Evolutionary conservation across 1,140 invertebrate genomes (phyloP).

Genomic region (Lasioglossum baleicum): DNA sequence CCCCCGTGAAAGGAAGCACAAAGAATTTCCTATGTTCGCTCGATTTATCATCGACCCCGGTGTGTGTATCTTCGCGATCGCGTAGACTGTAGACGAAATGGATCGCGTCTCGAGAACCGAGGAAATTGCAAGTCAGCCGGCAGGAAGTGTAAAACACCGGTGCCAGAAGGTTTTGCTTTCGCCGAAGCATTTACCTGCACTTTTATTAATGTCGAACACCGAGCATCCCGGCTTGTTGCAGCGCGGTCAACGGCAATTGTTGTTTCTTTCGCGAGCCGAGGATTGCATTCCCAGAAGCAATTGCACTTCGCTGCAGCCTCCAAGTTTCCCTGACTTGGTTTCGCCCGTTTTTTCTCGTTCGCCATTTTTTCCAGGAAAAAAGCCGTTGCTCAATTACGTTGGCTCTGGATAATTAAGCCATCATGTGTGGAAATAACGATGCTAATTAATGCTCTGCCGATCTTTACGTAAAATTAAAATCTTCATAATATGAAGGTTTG

Average conservation of each 20-base stretch:
- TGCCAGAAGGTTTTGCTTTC: slow-evolving; percentile 12
- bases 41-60: too few species aligned
- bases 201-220: slow-evolving; percentile 52
- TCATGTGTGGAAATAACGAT: too few species aligned
- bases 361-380: background rate
- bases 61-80: background rate
- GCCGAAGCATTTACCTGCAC: slow-evolving; percentile 16
- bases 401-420: too few species aligned
- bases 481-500: too few species aligned
- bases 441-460: too few species aligned
- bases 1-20: too few species aligned
- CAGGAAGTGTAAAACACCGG: slow-evolving; percentile 34
- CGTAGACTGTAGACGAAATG: background rate
- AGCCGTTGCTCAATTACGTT: background rate
- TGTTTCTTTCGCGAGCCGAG: slow-evolving; percentile 55
- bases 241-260: slow-evolving; percentile 42
- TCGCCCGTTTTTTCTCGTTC: slow-evolving; percentile 3
- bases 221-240: slow-evolving; percentile 21
- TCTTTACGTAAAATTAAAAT: too few species aligned
- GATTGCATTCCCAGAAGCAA: slow-evolving; percentile 60
- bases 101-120: background rate
- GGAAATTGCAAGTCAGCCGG: slow-evolving; percentile 17
- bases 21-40: too few species aligned
- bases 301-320: slow-evolving; percentile 33
- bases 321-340: slow-evolving; percentile 43